Conservation (phyloP, 2,888 invertebrate species). For the Thera britannica region DNA sequence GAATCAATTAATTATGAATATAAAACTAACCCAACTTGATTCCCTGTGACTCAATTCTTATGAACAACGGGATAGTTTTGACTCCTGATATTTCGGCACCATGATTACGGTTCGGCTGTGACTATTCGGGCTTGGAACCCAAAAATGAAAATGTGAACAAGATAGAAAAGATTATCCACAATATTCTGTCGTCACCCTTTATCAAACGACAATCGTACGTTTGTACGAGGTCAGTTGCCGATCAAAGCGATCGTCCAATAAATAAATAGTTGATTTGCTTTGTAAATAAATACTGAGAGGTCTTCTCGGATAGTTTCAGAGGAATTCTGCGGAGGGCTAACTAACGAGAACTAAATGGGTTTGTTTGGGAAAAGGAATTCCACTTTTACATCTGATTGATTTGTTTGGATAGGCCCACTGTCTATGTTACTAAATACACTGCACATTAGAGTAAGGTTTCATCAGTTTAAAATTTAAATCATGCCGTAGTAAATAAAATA, state of each 20-base stretch:
- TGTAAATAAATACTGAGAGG: constrained; percentile 75
- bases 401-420: constrained; percentile 43
- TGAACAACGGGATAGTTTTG: no score
- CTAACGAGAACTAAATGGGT: constrained; percentile 72
- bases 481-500: no score
- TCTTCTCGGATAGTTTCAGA: constrained; percentile 67
- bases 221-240: constrained; percentile 70
- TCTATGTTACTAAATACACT: constrained; percentile 3
- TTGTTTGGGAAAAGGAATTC: constrained; percentile 59
- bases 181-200: constrained; percentile 55
- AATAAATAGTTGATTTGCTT: constrained; percentile 82
- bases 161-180: constrained; percentile 47
- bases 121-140: no score
- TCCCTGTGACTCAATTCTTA: no score
- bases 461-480: no score
- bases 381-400: constrained; percentile 48
- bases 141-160: no score
- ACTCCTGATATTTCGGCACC: no score
- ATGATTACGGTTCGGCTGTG: no score
- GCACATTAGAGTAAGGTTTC: no score
- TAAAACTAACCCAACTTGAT: no score
- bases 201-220: constrained; percentile 68
- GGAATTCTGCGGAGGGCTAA: constrained; percentile 69
- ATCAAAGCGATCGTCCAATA: constrained; percentile 80
- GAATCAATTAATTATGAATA: no score